phyloP scores from a whole-genome alignment of 2,797 vertebrate species.

The Bradypodion ventrale region DNA sequence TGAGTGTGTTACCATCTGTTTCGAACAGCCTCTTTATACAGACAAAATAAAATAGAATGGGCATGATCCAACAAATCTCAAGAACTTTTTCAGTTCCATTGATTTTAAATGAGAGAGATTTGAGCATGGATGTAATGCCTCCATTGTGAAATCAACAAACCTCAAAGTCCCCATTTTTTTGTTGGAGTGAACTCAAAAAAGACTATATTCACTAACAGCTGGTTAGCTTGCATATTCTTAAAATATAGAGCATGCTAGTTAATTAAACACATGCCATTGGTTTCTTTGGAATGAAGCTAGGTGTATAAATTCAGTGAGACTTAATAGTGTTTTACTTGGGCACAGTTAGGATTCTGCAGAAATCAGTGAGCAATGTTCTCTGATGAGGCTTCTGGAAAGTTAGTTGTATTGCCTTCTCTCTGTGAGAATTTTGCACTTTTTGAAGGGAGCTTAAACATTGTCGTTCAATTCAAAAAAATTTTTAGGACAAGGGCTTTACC shows the following conservation, averaged over 20 bases:
- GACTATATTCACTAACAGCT: neutral
- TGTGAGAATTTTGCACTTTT: neutral
- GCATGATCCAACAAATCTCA: neutral
- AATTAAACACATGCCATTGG: neutral
- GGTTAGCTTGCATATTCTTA: neutral
- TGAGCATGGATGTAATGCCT: neutral
- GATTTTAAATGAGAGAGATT: neutral
- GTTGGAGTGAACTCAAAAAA: neutral
- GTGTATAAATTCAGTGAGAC: neutral
- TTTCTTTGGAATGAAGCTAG: neutral
- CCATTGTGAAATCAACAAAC: neutral
- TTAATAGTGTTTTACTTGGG: neutral
- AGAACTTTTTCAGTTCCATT: neutral
- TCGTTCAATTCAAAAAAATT: neutral
- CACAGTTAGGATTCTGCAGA: neutral
- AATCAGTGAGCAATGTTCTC: neutral
- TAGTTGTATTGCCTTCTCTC: neutral
- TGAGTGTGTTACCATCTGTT: neutral
- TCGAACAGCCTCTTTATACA: conserved; percentile 10
- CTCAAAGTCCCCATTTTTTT: neutral
- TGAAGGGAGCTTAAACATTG: neutral
- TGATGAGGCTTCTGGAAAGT: neutral
- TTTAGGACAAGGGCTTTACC: conserved; percentile 20
- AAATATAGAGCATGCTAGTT: neutral
- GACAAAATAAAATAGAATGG: neutral